These are phyloP conservation scores for Pilophorus perplexus DNA, from an alignment of 2,888 invertebrate species.

Conservation along the genomic window DNA sequence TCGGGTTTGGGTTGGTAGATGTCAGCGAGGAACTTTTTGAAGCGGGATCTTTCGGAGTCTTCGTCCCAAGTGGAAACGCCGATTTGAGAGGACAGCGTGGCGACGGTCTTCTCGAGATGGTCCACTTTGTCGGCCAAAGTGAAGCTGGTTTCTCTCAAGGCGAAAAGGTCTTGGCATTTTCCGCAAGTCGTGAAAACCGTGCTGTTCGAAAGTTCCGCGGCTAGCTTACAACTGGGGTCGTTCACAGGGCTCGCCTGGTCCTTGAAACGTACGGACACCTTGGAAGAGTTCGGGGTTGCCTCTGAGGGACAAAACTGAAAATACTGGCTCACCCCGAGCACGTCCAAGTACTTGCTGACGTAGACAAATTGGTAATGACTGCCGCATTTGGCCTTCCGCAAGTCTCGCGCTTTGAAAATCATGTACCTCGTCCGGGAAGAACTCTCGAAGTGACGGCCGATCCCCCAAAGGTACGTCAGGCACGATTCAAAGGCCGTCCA, in stretches of 20 bases:
- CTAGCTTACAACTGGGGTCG: not conserved
- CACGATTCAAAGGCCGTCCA: slow-evolving; percentile 42
- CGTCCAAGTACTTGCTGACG: slow-evolving; percentile 41
- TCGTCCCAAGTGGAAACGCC: slow-evolving; percentile 11
- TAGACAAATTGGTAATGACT: slow-evolving; percentile 44
- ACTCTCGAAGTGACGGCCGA: slow-evolving; percentile 37
- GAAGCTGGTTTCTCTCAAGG: not conserved
- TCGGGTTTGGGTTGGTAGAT: slow-evolving; percentile 1
- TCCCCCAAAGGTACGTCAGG: slow-evolving; percentile 37
- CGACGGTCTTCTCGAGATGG: slow-evolving; percentile 2
- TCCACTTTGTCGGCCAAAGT: slow-evolving; percentile 2
- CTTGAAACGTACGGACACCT: not conserved
- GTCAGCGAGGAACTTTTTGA: not conserved
- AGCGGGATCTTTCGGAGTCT: not conserved
- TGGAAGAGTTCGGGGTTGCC: not conserved
- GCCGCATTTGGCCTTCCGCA: slow-evolving; percentile 22
- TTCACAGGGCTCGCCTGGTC: not conserved
- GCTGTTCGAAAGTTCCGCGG: not conserved
- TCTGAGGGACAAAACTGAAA: slow-evolving; percentile 2
- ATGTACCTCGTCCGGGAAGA: slow-evolving; percentile 37
- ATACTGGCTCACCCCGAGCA: slow-evolving; percentile 36
- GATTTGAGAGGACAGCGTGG: not conserved
- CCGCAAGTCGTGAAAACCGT: slow-evolving; percentile 13
- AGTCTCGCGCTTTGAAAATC: slow-evolving; percentile 31
- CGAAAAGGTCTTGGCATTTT: slow-evolving; percentile 1